Evolutionary conservation across 2,797 vertebrate genomes (phyloP).

Genomic region (Hemibagrus guttatus): DNA sequence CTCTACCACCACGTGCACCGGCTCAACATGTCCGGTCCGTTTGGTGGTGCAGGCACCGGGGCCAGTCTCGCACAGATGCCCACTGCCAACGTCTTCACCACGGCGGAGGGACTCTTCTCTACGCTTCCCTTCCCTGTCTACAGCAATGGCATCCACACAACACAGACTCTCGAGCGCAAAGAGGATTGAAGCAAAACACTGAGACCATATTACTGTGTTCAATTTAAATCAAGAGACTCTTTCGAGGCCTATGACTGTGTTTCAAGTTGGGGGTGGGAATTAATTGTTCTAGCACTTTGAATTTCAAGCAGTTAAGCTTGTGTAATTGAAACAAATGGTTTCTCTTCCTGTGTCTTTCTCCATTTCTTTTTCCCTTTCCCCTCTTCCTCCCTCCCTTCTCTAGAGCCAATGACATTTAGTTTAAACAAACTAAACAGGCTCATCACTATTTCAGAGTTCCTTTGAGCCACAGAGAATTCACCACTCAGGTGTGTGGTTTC

Average conservation of each 20-base stretch:
- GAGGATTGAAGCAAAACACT: slow-evolving; percentile 85
- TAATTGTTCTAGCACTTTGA: slow-evolving; percentile 96
- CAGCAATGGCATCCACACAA: slow-evolving; percentile 96
- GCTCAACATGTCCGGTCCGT: slow-evolving; percentile 92
- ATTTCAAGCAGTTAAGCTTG: slow-evolving; percentile 91
- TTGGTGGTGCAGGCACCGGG: slow-evolving; percentile 78
- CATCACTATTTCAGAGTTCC: slow-evolving; percentile 88
- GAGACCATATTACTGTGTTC: slow-evolving; percentile 88
- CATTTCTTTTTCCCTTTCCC: slow-evolving; percentile 56
- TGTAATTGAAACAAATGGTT: slow-evolving; percentile 81
- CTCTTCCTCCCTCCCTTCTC: slow-evolving; percentile 61
- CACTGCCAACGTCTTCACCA: slow-evolving; percentile 93
- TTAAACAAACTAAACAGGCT: slow-evolving; percentile 78
- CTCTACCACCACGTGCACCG: slow-evolving; percentile 98
- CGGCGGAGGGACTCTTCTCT: slow-evolving; percentile 98
- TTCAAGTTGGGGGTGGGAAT: slow-evolving; percentile 74
- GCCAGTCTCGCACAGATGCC: slow-evolving; percentile 91
- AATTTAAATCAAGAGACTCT: slow-evolving; percentile 78
- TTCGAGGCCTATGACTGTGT: slow-evolving; percentile 78
- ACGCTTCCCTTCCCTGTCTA: slow-evolving; percentile 97
- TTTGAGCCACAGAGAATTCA: slow-evolving; percentile 88
- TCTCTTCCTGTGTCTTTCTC: slow-evolving; percentile 58
- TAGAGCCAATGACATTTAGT: slow-evolving; percentile 72
- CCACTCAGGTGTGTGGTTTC: slow-evolving; percentile 84
- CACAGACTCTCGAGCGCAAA: slow-evolving; percentile 97